phyloP scores from a whole-genome alignment of 2,888 invertebrate genomes.

The Yponomeuta malinellus region DNA sequence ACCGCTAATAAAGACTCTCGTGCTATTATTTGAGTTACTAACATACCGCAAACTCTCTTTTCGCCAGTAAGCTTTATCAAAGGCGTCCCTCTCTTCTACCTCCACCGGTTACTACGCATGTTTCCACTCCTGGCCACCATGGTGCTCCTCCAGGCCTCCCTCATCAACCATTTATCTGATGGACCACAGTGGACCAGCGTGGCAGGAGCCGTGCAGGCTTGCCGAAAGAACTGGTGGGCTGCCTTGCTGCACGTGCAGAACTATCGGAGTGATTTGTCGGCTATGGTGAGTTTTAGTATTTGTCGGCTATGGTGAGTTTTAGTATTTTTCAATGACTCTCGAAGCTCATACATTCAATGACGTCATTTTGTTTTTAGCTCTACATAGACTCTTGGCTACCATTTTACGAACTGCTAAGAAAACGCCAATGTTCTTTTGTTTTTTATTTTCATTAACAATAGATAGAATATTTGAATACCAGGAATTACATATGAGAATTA shows the following conservation, averaged over 20 bases:
- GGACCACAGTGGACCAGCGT: slow-evolving; percentile 15
- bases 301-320: slow-evolving; percentile 31
- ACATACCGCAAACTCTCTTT: too few species aligned
- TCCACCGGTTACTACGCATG: slow-evolving; percentile 16
- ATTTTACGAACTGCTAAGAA: too few species aligned
- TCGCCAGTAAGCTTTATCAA: slow-evolving; percentile 34
- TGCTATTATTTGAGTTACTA: too few species aligned
- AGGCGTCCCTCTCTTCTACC: slow-evolving; percentile 15
- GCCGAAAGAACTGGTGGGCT: slow-evolving; percentile 16
- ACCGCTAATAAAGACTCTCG: too few species aligned
- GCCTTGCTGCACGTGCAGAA: slow-evolving; percentile 17
- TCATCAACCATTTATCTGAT: slow-evolving; percentile 16
- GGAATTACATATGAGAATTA: too few species aligned
- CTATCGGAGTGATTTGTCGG: slow-evolving; percentile 30
- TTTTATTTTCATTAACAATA: too few species aligned
- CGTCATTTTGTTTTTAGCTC: too few species aligned
- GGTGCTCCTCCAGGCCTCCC: slow-evolving; percentile 17
- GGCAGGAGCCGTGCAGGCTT: slow-evolving; percentile 5
- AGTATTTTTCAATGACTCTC: too few species aligned
- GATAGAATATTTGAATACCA: too few species aligned
- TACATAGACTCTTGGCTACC: too few species aligned
- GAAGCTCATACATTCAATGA: too few species aligned
- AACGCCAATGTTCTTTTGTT: too few species aligned
- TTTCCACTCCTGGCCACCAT: slow-evolving; percentile 16
- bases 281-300: slow-evolving; percentile 30